These are phyloP conservation scores for Limanda limanda DNA, from an alignment of 2,113 vertebrate species.

Conservation along the genomic window DNA sequence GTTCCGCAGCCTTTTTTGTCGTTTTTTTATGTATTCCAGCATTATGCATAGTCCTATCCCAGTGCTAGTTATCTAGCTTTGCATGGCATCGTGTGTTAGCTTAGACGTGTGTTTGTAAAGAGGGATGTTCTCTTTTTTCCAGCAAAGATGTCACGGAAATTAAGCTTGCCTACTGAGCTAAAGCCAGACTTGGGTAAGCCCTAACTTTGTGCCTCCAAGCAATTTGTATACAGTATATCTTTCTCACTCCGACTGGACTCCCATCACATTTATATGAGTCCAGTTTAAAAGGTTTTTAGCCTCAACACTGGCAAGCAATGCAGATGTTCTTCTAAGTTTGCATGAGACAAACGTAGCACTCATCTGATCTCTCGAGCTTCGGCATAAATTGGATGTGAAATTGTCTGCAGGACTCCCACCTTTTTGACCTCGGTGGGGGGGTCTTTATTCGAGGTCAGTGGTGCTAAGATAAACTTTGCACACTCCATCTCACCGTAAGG, in stretches of 20 bases:
- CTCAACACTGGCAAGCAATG: constrained; percentile 67
- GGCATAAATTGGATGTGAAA: constrained; percentile 39
- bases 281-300: constrained; percentile 64
- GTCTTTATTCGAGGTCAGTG: constrained; percentile 60
- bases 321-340: constrained; percentile 66
- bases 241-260: constrained; percentile 63
- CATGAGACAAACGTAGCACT: constrained; percentile 69
- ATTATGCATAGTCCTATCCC: constrained; percentile 57
- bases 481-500: constrained; percentile 64
- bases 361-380: constrained; percentile 56
- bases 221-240: constrained; percentile 62
- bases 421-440: constrained; percentile 39
- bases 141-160: constrained; percentile 99
- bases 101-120: constrained; percentile 88
- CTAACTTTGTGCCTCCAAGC: constrained; percentile 81
- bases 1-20: constrained; percentile 40
- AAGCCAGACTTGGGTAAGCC: constrained; percentile 99
- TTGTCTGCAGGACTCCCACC: constrained; percentile 19
- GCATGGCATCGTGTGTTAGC: constrained; percentile 82
- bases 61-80: constrained; percentile 70
- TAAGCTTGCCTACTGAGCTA: constrained; percentile 99
- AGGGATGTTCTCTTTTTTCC: constrained; percentile 94
- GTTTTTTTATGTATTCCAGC: constrained; percentile 44
- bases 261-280: constrained; percentile 62
- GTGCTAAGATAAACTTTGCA: constrained; percentile 65